Percentiles rank a stretch among this genome's conserved stretches.
Evolutionary conservation across 2,888 invertebrate genomes (phyloP).

Genomic region (Lithophane leautieri): DNA sequence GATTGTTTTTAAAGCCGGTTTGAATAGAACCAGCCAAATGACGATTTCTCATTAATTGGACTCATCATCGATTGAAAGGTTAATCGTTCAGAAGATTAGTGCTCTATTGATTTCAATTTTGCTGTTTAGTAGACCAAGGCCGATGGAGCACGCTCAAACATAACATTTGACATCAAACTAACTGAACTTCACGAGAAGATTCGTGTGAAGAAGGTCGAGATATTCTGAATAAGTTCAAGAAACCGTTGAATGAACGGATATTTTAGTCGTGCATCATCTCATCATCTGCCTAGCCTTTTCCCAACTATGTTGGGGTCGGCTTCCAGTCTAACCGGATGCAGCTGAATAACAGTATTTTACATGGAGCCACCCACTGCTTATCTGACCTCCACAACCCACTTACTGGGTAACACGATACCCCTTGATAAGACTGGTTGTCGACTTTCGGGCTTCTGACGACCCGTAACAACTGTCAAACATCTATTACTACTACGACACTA

Average conservation of each 20-base stretch:
- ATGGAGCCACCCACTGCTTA: too few relatives aligned
- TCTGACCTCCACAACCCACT: too few relatives aligned
- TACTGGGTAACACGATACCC: too few relatives aligned
- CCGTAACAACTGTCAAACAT: too few relatives aligned
- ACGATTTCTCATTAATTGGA: conserved; percentile 35
- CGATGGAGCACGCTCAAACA: conserved; percentile 49
- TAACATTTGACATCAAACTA: conserved; percentile 64
- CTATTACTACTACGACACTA: too few relatives aligned
- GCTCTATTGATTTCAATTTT: conserved; percentile 62
- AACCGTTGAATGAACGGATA: conserved; percentile 13
- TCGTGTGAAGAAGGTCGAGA: conserved; percentile 54
- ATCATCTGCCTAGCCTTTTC: too few relatives aligned
- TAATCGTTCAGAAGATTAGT: conserved; percentile 62
- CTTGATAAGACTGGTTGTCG: too few relatives aligned
- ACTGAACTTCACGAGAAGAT: conserved; percentile 49
- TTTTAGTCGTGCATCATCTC: too few relatives aligned
- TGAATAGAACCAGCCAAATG: conserved; percentile 25
- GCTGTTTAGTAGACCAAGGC: conserved; percentile 64
- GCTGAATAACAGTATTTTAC: too few relatives aligned
- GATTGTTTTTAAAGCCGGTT: conserved; percentile 6
- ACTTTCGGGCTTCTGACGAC: too few relatives aligned
- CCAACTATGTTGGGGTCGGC: too few relatives aligned
- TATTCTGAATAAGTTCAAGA: conserved; percentile 14
- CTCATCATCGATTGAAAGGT: conserved; percentile 49
- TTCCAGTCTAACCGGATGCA: too few relatives aligned